phyloP scores from a whole-genome alignment of 2,888 invertebrate genomes.

The Tromatobia lineatoria region DNA sequence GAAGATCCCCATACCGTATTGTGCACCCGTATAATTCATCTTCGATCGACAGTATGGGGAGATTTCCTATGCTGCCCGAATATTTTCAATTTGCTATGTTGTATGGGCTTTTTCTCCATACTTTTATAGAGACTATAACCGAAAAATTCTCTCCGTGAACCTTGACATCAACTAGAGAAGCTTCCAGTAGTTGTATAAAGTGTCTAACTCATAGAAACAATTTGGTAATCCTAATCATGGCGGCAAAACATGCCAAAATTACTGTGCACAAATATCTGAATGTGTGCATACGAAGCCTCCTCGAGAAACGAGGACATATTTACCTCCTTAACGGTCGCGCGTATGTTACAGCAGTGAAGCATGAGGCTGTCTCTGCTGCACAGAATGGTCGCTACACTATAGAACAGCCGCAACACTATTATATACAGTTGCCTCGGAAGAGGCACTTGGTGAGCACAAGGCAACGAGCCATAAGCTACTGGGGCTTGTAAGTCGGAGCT shows the following conservation, averaged over 20 bases:
- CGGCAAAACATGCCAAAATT: constrained; percentile 1
- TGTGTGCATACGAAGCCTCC: constrained; percentile 2
- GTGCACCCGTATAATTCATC: too few relatives aligned
- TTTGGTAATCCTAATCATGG: constrained; percentile 10
- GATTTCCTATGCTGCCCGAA: too few relatives aligned
- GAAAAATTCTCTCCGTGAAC: too few relatives aligned
- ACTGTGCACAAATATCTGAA: constrained; percentile 6
- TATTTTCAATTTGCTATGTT: too few relatives aligned
- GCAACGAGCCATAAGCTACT: constrained; percentile 32
- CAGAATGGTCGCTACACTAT: not conserved
- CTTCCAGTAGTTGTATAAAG: too few relatives aligned
- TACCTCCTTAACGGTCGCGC: constrained; percentile 35
- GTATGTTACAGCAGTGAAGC: constrained; percentile 30
- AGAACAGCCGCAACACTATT: constrained; percentile 8
- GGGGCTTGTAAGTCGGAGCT: constrained; percentile 50
- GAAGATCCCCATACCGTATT: too few relatives aligned
- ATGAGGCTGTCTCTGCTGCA: constrained; percentile 7
- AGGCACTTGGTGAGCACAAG: constrained; percentile 24
- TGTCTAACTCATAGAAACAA: too few relatives aligned
- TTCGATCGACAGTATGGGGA: too few relatives aligned
- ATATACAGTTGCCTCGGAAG: constrained; percentile 27
- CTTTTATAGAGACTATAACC: too few relatives aligned
- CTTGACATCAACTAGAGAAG: too few relatives aligned
- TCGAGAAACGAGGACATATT: constrained; percentile 56
- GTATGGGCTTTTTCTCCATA: too few relatives aligned